Base-by-base conservation (phyloP, 2,888 invertebrate genomes). In the Luperina testacea region DNA sequence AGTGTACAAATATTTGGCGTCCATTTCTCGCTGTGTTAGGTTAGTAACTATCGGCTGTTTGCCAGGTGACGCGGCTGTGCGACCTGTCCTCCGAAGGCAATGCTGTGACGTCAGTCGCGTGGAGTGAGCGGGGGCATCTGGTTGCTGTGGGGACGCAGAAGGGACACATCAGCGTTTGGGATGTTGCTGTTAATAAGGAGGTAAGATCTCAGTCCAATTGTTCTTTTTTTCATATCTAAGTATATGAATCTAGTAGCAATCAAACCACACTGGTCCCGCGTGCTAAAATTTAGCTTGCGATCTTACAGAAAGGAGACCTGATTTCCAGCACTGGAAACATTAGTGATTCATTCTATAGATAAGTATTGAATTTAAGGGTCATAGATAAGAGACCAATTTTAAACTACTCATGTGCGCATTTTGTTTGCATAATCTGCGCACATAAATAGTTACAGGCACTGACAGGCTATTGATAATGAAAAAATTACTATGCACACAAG, bases 101-200 rank as follows among this genome's bases (percentile, higher is more conserved):
- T 94, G 98, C 99, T 13, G 99, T 99, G 59, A 99, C 99, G 8
- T 99, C 99, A 2, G 99, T 99, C 42, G 99, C 99, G 72, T 99
- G 99, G 99, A 99, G 99, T 93, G 99, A 99, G 93, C 97, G 99
- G 88, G 99, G 99, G 24, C 99, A 99, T 93, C 97, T 98, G 68
- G 99, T 99, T 9, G 99, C 99, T 0, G 99, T 99, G 53, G 99
- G 99, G 51, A 99, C 99, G 20, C 99, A 99, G 96, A 98, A 99
- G 92, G 99, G 99, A 75, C 98, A 99, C 92, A 99, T 99, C 77
- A 99, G 99, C 92, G 99, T 99, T 17, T 99, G 99, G 99, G 99
- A 99, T 96, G 99, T 99, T 32, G 98, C 98, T 72, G 98, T 98
- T 38, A 99, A 98, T 91, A 99, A 99, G 94, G 98, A 98, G 97